A percentile compares a stretch with the other conserved stretches of the same genome.
Evolutionary conservation across 2,113 vertebrate species (phyloP).

Genomic region (Haliaeetus leucogaster): DNA sequence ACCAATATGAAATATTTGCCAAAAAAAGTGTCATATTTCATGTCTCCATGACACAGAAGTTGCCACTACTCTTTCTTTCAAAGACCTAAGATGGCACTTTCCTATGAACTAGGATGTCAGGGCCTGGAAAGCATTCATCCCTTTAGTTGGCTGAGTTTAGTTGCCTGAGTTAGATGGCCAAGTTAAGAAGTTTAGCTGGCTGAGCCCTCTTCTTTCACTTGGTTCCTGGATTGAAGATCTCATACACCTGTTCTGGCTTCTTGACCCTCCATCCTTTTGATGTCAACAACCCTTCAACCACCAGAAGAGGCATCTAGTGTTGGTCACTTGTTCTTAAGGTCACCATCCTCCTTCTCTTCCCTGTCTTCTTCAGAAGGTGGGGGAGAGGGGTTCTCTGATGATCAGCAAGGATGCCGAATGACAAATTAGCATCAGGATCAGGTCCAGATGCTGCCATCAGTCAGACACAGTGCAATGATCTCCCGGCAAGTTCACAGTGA

Average conservation of each 20-base stretch:
- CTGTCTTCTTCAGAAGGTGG: not conserved
- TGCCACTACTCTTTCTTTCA: not conserved
- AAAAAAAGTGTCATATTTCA: not conserved
- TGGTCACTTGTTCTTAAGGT: not conserved
- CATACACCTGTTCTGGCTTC: not conserved
- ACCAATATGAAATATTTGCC: not conserved
- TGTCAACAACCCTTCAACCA: not conserved
- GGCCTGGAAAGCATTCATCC: not conserved
- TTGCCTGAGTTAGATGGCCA: not conserved
- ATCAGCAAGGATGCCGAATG: not conserved
- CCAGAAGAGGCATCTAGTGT: not conserved
- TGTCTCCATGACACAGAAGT: not conserved
- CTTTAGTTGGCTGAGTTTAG: not conserved
- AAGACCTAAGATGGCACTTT: not conserved
- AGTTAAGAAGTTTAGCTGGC: not conserved
- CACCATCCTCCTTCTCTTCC: not conserved
- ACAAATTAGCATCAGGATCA: not conserved
- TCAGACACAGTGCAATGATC: not conserved
- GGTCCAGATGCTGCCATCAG: not conserved
- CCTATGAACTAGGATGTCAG: not conserved
- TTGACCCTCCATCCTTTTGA: not conserved
- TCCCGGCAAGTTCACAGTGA: not conserved
- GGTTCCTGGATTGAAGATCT: not conserved
- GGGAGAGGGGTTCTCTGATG: not conserved
- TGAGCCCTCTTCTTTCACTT: not conserved